Percentiles rank a stretch among this genome's conserved stretches.
These are phyloP conservation scores for Campoplex nolae DNA, from an alignment of 2,888 invertebrate genomes.

Conservation along the genomic window DNA sequence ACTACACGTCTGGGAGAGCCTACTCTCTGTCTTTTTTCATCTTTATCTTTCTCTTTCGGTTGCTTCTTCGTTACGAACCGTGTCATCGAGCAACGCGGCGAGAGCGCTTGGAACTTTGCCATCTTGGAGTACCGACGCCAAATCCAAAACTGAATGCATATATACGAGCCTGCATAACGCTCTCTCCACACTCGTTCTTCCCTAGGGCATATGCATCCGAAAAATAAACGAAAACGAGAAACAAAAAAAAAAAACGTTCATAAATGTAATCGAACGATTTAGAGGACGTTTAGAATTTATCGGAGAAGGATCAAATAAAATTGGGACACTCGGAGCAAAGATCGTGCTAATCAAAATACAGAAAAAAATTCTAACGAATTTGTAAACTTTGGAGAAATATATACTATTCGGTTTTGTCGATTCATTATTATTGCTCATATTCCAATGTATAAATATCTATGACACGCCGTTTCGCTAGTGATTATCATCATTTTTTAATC, in stretches of 20 bases:
- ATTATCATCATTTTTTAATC: too few relatives aligned
- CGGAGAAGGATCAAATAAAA: not conserved
- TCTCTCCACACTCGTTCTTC: slow-evolving; percentile 15
- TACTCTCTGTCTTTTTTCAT: slow-evolving; percentile 1
- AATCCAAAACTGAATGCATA: slow-evolving; percentile 55
- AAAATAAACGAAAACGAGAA: slow-evolving; percentile 6
- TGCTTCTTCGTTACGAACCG: slow-evolving; percentile 13
- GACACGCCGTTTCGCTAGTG: too few relatives aligned
- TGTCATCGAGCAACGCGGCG: slow-evolving; percentile 26
- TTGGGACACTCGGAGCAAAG: not conserved
- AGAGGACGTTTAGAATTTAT: not conserved
- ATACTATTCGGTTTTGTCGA: too few relatives aligned
- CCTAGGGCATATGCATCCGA: slow-evolving; percentile 26
- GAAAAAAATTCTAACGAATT: not conserved
- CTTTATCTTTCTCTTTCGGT: slow-evolving; percentile 23
- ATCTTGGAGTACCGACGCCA: slow-evolving; percentile 43
- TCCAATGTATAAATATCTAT: too few relatives aligned
- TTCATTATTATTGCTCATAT: too few relatives aligned
- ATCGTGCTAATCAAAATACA: not conserved
- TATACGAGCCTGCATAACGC: slow-evolving; percentile 13
- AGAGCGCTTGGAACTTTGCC: slow-evolving; percentile 66
- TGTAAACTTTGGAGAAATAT: not conserved
- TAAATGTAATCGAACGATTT: slow-evolving; percentile 7
- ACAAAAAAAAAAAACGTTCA: not conserved
- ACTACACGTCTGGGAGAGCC: not conserved